These are phyloP conservation scores for Manacus vitellinus DNA, from an alignment of 2,113 vertebrate species.

Conservation along the genomic window DNA sequence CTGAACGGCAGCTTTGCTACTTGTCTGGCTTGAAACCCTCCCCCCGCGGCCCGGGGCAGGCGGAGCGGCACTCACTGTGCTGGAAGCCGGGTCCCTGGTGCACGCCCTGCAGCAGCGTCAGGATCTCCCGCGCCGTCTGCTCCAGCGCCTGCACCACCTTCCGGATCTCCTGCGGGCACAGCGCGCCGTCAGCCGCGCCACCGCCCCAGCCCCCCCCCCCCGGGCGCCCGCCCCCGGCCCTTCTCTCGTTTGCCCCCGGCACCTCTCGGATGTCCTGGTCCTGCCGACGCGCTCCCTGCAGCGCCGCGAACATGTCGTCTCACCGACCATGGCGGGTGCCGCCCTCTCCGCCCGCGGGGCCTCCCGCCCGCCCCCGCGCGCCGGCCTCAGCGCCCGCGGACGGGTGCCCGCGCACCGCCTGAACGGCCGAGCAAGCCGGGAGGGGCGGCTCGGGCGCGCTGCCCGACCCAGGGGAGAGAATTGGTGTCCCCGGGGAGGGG, in stretches of 20 bases:
- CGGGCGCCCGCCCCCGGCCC: background rate
- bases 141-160: constrained; percentile 93
- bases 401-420: background rate
- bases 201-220: too few species aligned
- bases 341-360: background rate
- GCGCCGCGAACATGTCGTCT: constrained; percentile 90
- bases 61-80: constrained; percentile 82
- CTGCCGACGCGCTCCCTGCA: constrained; percentile 88
- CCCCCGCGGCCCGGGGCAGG: background rate
- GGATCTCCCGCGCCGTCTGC: constrained; percentile 94
- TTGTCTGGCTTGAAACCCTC: fast-evolving
- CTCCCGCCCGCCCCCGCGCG: background rate
- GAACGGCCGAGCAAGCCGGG: background rate
- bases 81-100: constrained; percentile 93
- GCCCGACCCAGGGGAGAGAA: fast-evolving
- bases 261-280: constrained; percentile 96
- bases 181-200: background rate
- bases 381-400: background rate
- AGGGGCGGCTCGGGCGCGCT: background rate
- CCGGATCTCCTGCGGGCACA: constrained; percentile 86
- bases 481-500: too few species aligned
- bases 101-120: constrained; percentile 93
- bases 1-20: fast-evolving
- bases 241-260: background rate
- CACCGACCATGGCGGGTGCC: constrained; percentile 86